Base-by-base conservation (phyloP, 1,140 invertebrate genomes). In the Drosophila takahashii region DNA sequence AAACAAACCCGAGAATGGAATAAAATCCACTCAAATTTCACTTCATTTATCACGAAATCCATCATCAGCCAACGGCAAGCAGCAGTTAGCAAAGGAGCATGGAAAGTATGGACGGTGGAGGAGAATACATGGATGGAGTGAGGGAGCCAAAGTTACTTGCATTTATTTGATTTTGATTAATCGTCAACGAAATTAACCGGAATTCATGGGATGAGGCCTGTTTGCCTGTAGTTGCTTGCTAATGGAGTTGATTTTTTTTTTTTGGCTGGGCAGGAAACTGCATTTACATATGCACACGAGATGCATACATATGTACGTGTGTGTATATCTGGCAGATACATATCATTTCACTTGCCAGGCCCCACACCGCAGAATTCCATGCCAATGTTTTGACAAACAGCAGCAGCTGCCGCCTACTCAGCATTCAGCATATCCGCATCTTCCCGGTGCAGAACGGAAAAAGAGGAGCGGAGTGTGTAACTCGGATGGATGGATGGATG, bases 281-380 rank as follows among this genome's bases (percentile, higher is more conserved):
- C 71, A 66, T 64, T 75, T 69, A 51, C 58, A 80, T 64, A 77
- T 36, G 54, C 27, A 54, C 32, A 18, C n/a, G 29, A 29, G 8
- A 8, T n/a, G n/a, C n/a, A n/a, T n/a, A 41, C 32, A 56, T 54
- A 41, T 64, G 39, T n/a, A 22, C 66, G 60, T 69, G 42, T 80
- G 71, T 75, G 77, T 75, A 81, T 76, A 81, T 76, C 65, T 72
- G 44, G 54, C 57, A 72, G 78, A 81, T 81, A 67, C 78, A 81
- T 81, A 66, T 79, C 76, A 79, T 70, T 79, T 67, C 56, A 79
- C 53, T 65, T 51, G 60, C 67, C 66, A 15, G 39, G 77, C 67
- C 67, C 51, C 61, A 54, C 76, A 73, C 69, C 56, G 52, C 22
- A 77, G 9, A 32, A 77, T 69, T 77, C 54, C 73, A 69, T 77